These are phyloP conservation scores for Podargus strigoides DNA, from an alignment of 2,797 vertebrate species.

Conservation along the genomic window DNA sequence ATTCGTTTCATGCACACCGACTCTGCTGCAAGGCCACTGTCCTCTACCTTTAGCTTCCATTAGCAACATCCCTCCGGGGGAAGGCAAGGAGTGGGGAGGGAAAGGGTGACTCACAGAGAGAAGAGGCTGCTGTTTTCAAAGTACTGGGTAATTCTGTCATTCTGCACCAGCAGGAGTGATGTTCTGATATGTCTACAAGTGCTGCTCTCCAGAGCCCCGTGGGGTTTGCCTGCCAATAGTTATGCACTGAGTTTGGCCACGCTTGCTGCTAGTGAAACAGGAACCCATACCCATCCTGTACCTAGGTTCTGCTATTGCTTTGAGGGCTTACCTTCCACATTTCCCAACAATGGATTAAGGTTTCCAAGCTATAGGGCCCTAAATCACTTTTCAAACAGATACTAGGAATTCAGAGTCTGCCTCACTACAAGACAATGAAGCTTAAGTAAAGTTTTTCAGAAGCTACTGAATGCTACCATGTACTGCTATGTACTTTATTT, in stretches of 20 bases:
- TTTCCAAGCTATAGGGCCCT: background rate
- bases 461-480: background rate
- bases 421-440: background rate
- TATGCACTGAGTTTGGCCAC: background rate
- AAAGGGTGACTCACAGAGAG: slow-evolving; percentile 3
- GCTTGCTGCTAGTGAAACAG: background rate
- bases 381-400: background rate
- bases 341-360: background rate
- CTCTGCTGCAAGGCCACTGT: background rate
- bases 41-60: background rate
- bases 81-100: background rate
- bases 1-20: background rate
- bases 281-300: background rate
- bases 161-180: background rate
- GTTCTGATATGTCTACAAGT: background rate
- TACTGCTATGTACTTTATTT: background rate
- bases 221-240: background rate
- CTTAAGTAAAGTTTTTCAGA: background rate
- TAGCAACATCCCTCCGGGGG: background rate
- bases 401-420: background rate
- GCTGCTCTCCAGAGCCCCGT: background rate
- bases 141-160: background rate
- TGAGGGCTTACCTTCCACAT: background rate
- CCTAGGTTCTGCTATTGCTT: background rate
- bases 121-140: background rate